These are phyloP conservation scores for Caranx melampygus DNA, from an alignment of 2,113 vertebrate species.

Conservation along the genomic window DNA sequence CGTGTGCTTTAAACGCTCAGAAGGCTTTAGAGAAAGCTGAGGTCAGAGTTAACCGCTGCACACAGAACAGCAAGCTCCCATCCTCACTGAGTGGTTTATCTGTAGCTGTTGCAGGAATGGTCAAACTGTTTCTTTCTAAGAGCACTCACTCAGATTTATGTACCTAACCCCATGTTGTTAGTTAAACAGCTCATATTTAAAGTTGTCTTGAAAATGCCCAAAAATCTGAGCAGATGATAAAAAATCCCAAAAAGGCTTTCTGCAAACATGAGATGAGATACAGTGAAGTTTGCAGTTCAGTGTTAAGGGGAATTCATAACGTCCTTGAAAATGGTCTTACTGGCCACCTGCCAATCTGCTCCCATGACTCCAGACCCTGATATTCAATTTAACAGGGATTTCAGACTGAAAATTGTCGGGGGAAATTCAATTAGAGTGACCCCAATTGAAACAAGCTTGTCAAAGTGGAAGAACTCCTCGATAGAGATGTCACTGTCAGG, in stretches of 20 bases:
- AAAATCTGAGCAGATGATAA: not conserved
- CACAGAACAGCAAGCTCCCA: constrained; percentile 23
- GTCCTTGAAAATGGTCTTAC: constrained; percentile 5
- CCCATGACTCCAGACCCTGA: constrained; percentile 44
- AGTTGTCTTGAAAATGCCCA: not conserved
- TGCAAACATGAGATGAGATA: not conserved
- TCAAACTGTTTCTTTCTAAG: not conserved
- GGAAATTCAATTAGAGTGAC: constrained; percentile 50
- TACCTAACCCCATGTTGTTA: not conserved
- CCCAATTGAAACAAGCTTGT: constrained; percentile 47
- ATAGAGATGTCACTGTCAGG: constrained; percentile 54
- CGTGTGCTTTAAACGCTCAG: constrained; percentile 12
- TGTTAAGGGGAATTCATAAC: not conserved
- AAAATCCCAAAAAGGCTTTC: not conserved
- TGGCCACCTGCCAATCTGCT: constrained; percentile 15
- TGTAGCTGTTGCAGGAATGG: constrained; percentile 14
- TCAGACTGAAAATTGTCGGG: constrained; percentile 24
- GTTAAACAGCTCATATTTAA: not conserved
- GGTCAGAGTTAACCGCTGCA: constrained; percentile 18
- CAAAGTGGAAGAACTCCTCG: constrained; percentile 24
- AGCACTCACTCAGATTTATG: not conserved
- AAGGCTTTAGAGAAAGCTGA: constrained; percentile 18
- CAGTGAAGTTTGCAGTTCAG: not conserved
- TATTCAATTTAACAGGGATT: constrained; percentile 26
- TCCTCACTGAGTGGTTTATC: constrained; percentile 23